Percentiles rank a stretch among this genome's conserved stretches.
phyloP scores from a whole-genome alignment of 2,797 vertebrate species.

The Yasuhikotakia modesta region DNA sequence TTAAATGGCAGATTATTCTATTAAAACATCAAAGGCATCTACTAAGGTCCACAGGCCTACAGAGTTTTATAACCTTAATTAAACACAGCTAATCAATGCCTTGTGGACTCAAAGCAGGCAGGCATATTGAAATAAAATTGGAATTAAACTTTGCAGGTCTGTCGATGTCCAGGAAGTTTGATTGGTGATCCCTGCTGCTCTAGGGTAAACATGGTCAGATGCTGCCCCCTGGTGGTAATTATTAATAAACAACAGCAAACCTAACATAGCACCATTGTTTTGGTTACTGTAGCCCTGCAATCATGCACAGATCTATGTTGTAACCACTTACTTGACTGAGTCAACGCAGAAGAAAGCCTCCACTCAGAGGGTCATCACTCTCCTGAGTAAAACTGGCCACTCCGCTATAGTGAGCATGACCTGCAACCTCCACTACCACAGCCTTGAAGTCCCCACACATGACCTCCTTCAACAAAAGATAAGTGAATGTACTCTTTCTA shows the following conservation, averaged over 20 bases:
- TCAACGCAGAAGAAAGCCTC: constrained; percentile 89
- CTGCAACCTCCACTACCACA: constrained; percentile 89
- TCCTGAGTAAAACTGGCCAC: constrained; percentile 85
- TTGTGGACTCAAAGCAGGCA: too few species aligned
- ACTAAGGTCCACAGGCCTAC: neutral
- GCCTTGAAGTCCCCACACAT: constrained; percentile 84
- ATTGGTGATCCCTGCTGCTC: too few species aligned
- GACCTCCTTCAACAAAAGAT: constrained; percentile 76
- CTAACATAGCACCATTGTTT: too few species aligned
- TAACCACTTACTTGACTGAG: neutral
- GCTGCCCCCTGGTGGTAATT: constrained; percentile 38
- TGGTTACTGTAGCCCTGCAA: neutral
- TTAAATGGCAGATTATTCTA: too few species aligned
- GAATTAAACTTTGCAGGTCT: too few species aligned
- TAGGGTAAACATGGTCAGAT: neutral
- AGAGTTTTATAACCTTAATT: too few species aligned
- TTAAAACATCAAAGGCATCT: too few species aligned
- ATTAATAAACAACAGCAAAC: neutral
- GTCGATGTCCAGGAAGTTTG: too few species aligned
- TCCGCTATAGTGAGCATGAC: constrained; percentile 89
- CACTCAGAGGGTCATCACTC: constrained; percentile 78
- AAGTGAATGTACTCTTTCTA: too few species aligned
- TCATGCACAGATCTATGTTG: neutral
- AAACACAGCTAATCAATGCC: too few species aligned
- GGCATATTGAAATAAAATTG: too few species aligned